Conservation (phyloP, 2,113 vertebrate genomes). For the Silurus meridionalis region DNA sequence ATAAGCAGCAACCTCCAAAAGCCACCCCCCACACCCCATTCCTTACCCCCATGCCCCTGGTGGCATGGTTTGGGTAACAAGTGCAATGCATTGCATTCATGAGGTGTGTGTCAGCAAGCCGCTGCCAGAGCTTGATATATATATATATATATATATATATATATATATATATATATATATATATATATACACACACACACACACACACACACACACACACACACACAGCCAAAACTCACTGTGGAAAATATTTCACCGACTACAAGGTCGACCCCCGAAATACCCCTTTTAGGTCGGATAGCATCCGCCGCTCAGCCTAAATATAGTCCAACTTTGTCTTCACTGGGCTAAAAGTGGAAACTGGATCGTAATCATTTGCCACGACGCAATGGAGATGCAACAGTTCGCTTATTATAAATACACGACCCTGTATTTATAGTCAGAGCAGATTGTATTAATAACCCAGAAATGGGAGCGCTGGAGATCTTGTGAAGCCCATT, state of each 20-base stretch:
- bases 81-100: slow-evolving; percentile 62
- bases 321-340: slow-evolving; percentile 62
- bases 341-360: slow-evolving; percentile 63
- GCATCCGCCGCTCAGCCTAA: slow-evolving; percentile 58
- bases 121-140: slow-evolving; percentile 47
- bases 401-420: slow-evolving; percentile 62
- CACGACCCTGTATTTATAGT: slow-evolving; percentile 64
- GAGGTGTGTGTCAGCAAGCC: slow-evolving; percentile 52
- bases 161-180: too few species aligned
- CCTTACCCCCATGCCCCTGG: slow-evolving; percentile 13
- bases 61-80: slow-evolving; percentile 56
- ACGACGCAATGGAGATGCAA: slow-evolving; percentile 54
- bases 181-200: too few species aligned
- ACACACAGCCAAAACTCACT: slow-evolving; percentile 51
- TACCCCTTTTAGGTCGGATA: slow-evolving; percentile 53
- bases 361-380: slow-evolving; percentile 61
- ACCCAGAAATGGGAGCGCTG: slow-evolving; percentile 42
- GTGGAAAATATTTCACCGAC: slow-evolving; percentile 65
- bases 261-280: slow-evolving; percentile 57
- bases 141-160: slow-evolving; percentile 6
- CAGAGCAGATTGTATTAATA: slow-evolving; percentile 53
- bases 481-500: slow-evolving; percentile 37
- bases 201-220: too few species aligned
- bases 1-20: slow-evolving; percentile 45
- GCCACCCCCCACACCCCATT: too few species aligned